Conservation (phyloP, 2,797 vertebrate genomes). For the Carcharodon carcharias region DNA sequence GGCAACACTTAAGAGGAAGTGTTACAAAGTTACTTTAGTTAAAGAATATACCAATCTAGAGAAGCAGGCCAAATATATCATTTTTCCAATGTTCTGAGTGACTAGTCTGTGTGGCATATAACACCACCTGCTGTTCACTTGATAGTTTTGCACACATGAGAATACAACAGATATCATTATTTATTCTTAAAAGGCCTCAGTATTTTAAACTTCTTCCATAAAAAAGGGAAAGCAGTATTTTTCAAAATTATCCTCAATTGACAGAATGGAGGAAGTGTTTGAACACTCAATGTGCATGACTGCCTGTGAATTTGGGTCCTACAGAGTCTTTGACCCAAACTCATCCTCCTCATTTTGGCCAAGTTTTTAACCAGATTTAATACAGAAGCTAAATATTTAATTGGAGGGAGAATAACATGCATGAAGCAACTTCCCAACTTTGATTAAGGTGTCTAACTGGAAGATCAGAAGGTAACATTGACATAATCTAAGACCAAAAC, state of each 20-base stretch:
- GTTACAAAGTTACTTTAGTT: not conserved
- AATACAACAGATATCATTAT: not conserved
- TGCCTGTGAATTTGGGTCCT: not conserved
- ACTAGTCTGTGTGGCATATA: not conserved
- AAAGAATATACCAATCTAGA: not conserved
- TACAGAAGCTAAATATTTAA: not conserved
- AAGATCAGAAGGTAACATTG: not conserved
- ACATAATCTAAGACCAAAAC: not conserved
- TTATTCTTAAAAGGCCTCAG: not conserved
- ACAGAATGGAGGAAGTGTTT: not conserved
- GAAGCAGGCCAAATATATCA: not conserved
- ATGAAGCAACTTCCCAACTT: not conserved
- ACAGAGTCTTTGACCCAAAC: not conserved
- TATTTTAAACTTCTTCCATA: not conserved
- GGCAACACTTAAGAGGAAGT: not conserved
- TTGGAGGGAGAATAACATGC: not conserved
- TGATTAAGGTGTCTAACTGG: not conserved
- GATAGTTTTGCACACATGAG: not conserved
- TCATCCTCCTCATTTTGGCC: not conserved
- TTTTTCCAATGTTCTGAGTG: not conserved
- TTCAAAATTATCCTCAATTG: not conserved
- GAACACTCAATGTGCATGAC: not conserved
- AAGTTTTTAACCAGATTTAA: not conserved
- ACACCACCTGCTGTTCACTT: slow-evolving; percentile 4
- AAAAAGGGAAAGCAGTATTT: not conserved